Evolutionary conservation across 2,113 vertebrate species (phyloP).

Genomic region (Chlorodrepanis virens): DNA sequence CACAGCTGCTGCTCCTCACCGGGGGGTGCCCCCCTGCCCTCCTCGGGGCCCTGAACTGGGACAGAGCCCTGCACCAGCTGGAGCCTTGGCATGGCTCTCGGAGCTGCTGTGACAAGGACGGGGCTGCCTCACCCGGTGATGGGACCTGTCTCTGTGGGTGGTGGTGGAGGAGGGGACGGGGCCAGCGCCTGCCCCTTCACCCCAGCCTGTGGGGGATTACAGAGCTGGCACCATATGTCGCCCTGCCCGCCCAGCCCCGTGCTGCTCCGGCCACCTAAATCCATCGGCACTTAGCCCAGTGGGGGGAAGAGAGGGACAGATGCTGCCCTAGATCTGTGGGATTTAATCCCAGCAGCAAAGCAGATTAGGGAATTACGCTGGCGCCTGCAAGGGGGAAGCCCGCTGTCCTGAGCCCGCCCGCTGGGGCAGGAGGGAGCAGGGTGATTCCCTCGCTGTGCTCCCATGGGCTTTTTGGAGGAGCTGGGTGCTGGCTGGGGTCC

Average conservation of each 20-base stretch:
- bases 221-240: neutral
- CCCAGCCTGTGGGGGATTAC: neutral
- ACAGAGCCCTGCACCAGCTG: neutral
- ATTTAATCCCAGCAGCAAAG: conserved; percentile 73
- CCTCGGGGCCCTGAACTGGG: neutral
- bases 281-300: neutral
- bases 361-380: conserved; percentile 69
- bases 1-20: too few relatives aligned
- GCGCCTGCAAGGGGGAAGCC: conserved; percentile 53
- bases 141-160: rapidly evolving
- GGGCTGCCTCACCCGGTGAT: rapidly evolving
- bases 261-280: neutral
- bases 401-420: neutral
- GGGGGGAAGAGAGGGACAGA: conserved; percentile 63
- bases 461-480: neutral
- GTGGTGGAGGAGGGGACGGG: neutral
- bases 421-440: neutral
- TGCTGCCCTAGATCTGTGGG: conserved; percentile 74
- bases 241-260: neutral
- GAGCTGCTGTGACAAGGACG: neutral
- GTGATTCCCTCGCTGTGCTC: neutral
- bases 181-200: neutral
- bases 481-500: neutral
- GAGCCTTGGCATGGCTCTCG: neutral
- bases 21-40: rapidly evolving